Evolutionary conservation across 2,113 vertebrate genomes (phyloP).

Genomic region (Neolamprologus caudopunctatus): DNA sequence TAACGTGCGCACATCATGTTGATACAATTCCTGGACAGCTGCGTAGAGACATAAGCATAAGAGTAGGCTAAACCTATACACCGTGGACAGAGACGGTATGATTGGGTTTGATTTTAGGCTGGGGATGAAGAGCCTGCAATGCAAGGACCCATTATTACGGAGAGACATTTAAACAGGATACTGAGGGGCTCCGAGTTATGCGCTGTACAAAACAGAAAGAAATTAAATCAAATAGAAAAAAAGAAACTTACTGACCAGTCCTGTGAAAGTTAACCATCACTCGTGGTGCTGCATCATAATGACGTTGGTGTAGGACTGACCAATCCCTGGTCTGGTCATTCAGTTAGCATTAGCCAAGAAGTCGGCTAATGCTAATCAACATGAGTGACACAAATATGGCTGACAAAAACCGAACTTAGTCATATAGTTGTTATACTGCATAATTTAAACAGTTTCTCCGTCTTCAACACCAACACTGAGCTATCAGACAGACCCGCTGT

Average conservation of each 20-base stretch:
- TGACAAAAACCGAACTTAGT: neutral
- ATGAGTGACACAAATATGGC: accelerated
- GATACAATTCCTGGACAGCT: no score
- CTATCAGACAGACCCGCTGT: accelerated
- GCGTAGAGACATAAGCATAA: no score
- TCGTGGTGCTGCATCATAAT: neutral
- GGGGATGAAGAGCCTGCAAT: no score
- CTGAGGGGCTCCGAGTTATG: neutral
- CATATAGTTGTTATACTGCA: accelerated
- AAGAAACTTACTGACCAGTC: neutral
- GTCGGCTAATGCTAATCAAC: neutral
- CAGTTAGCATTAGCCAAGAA: neutral
- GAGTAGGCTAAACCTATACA: no score
- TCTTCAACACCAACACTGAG: neutral
- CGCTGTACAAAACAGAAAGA: neutral
- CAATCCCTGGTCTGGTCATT: neutral
- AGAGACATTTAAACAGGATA: no score
- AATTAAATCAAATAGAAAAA: neutral
- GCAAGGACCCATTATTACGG: accelerated
- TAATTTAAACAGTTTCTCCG: neutral
- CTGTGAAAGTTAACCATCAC: neutral
- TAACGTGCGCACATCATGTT: no score
- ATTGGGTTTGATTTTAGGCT: no score
- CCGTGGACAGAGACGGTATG: accelerated
- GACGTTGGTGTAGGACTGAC: accelerated